A percentile compares a stretch with the other conserved stretches of the same genome.
phyloP scores from a whole-genome alignment of 2,888 invertebrate species.

The Dioctria linearis region DNA sequence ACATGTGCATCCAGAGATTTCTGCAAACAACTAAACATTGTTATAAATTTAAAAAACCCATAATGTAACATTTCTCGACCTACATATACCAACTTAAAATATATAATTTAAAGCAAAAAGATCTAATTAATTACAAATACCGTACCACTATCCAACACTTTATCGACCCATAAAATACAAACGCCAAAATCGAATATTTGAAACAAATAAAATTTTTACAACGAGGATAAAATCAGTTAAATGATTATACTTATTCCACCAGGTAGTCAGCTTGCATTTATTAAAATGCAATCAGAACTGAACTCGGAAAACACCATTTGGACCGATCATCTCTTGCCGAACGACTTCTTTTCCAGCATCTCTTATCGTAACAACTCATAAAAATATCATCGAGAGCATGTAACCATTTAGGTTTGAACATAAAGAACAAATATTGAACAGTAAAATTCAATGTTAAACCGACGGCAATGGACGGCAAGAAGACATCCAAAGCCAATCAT shows the following conservation, averaged over 20 bases:
- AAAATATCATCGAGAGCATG: slow-evolving; percentile 58
- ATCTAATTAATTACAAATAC: slow-evolving; percentile 32
- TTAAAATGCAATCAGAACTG: slow-evolving; percentile 45
- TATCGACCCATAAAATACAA: slow-evolving; percentile 32
- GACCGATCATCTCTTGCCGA: neutral
- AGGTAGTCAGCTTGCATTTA: slow-evolving; percentile 49
- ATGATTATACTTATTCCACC: slow-evolving; percentile 46
- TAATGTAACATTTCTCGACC: too few species aligned
- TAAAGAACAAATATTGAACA: slow-evolving; percentile 61
- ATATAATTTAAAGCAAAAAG: too few species aligned
- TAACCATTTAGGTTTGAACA: slow-evolving; percentile 59
- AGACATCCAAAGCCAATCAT: slow-evolving; percentile 68
- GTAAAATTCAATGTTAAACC: slow-evolving; percentile 59
- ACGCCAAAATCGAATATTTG: slow-evolving; percentile 1
- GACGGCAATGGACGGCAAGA: slow-evolving; percentile 49
- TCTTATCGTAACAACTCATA: slow-evolving; percentile 55
- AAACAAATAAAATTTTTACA: slow-evolving; percentile 33
- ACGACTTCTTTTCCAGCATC: slow-evolving; percentile 39
- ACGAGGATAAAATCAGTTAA: slow-evolving; percentile 48
- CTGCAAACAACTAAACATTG: too few species aligned
- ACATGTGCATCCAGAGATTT: too few species aligned
- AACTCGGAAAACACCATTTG: slow-evolving; percentile 38
- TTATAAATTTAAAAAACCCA: too few species aligned
- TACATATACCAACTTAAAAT: too few species aligned
- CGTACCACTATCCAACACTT: slow-evolving; percentile 4